phyloP scores from a whole-genome alignment of 2,797 vertebrate species.

The Anomalospiza imberbis region DNA sequence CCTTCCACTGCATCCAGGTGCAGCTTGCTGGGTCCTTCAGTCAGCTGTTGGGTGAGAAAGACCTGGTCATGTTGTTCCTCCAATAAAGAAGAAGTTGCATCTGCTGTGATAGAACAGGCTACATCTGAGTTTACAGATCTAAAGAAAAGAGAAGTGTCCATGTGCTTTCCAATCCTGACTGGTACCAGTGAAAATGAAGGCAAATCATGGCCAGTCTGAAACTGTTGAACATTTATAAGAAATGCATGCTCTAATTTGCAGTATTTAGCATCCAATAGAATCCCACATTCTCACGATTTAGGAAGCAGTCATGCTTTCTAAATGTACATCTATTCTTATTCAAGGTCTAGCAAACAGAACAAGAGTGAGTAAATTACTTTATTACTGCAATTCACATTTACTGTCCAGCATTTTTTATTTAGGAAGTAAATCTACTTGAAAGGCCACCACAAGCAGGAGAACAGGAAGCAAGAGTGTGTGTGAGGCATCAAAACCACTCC shows the following conservation, averaged over 20 bases:
- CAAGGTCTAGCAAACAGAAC: neutral
- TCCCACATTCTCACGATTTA: neutral
- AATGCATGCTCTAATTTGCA: neutral
- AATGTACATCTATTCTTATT: neutral
- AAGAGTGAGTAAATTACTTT: neutral
- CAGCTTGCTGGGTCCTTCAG: neutral
- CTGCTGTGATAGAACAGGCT: neutral
- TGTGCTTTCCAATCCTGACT: neutral
- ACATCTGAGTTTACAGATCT: neutral
- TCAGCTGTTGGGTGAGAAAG: neutral
- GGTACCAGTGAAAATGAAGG: neutral
- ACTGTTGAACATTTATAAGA: neutral
- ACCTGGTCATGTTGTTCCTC: neutral
- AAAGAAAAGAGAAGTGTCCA: neutral
- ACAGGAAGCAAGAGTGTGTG: neutral
- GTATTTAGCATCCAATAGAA: neutral
- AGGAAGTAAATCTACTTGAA: neutral
- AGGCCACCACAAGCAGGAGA: neutral
- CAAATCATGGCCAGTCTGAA: neutral
- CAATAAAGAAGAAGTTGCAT: neutral
- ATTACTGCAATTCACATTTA: neutral
- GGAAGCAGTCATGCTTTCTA: neutral
- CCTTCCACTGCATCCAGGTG: neutral
- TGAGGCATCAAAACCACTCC: neutral
- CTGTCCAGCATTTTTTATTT: neutral